Evolutionary conservation across 2,888 invertebrate genomes (phyloP), one percentile per base, ranked within the genome.

Genomic region (Plutella xylostella): DNA sequence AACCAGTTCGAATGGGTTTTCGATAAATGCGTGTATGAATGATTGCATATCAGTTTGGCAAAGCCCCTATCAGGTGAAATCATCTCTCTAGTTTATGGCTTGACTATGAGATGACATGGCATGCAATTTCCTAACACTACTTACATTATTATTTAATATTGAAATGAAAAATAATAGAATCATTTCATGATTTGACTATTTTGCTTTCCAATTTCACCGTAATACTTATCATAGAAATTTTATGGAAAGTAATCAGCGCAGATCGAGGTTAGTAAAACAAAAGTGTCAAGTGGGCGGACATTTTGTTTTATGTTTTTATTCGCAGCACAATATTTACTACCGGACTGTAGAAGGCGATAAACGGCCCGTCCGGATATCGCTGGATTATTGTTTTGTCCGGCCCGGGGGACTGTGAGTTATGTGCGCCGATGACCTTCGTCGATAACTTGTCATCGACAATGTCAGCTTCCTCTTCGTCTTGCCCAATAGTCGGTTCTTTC

Each of bases 321-420:
- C 61, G 57, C 57, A 62, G 63, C 63, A 51, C 61, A 57, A 63
- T 78, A 80, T 83, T 83, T 82, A 82, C 77, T 76, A 65, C 64
- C 64, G 66, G 80, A 72, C 77, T 84, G 83, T 68, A 66, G 60
- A 56, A 55, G 51, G 68, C 68, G 84, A 84, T 84, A 84, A 83
- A 77, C 68, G 67, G 69, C 76, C 71, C 71, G 72, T 73, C 72
- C 68, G 68, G 73, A 77, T 75, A 61, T 70, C 71, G 65, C 60
- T 55, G 71, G 75, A 79, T 82, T 78, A 79, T 79, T 80, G 82
- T 77, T 78, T 68, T 73, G 70, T 70, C 73, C 66, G 69, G 61
- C 65, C 66, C 63, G 61, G 65, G 70, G 71, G 69, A 63, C 60
- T 55, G 58, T 71, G 66, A 79, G 68, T 75, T 77, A 79, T 70